Evolutionary conservation across 2,888 invertebrate genomes (phyloP).

Genomic region (Tetrapedia diversipes): DNA sequence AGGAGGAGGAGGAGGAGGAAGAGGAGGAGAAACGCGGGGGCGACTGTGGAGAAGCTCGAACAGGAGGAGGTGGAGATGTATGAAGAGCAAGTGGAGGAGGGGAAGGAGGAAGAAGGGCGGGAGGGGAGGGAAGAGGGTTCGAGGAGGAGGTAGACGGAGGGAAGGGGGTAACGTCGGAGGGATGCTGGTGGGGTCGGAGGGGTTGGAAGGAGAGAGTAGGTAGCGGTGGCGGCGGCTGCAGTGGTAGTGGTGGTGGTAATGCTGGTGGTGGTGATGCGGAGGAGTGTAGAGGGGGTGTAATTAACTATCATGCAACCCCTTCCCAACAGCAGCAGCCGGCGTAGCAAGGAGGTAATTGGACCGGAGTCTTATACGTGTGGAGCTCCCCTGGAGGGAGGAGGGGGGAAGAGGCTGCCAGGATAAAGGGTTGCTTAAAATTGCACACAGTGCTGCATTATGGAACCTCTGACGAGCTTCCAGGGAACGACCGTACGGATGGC

Average conservation of each 20-base stretch:
- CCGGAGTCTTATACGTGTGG: constrained; percentile 81
- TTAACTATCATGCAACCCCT: constrained; percentile 82
- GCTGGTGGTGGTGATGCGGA: constrained; percentile 70
- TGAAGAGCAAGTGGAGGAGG: constrained; percentile 42
- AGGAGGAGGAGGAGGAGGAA: constrained; percentile 25
- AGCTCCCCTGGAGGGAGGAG: constrained; percentile 69
- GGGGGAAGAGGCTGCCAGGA: constrained; percentile 74
- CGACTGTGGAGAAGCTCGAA: constrained; percentile 41
- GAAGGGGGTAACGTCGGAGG: constrained; percentile 37
- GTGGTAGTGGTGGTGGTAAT: constrained; percentile 62
- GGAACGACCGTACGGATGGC: constrained; percentile 77
- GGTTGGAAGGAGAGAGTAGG: constrained; percentile 57
- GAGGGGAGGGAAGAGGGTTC: constrained; percentile 32
- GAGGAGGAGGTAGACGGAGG: constrained; percentile 36
- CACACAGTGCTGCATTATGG: constrained; percentile 81
- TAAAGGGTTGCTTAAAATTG: constrained; percentile 82
- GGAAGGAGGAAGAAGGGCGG: constrained; percentile 24
- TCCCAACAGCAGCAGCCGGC: constrained; percentile 79
- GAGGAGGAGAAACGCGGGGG: constrained; percentile 28
- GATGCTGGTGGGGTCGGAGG: constrained; percentile 48
- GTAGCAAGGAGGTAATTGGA: constrained; percentile 82
- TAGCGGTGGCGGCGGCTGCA: constrained; percentile 48
- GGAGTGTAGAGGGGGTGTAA: constrained; percentile 79
- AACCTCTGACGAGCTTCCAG: constrained; percentile 80
- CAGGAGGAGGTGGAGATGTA: constrained; percentile 47